These are phyloP conservation scores for Campaea margaritaria DNA, from an alignment of 2,888 invertebrate species.

Conservation along the genomic window DNA sequence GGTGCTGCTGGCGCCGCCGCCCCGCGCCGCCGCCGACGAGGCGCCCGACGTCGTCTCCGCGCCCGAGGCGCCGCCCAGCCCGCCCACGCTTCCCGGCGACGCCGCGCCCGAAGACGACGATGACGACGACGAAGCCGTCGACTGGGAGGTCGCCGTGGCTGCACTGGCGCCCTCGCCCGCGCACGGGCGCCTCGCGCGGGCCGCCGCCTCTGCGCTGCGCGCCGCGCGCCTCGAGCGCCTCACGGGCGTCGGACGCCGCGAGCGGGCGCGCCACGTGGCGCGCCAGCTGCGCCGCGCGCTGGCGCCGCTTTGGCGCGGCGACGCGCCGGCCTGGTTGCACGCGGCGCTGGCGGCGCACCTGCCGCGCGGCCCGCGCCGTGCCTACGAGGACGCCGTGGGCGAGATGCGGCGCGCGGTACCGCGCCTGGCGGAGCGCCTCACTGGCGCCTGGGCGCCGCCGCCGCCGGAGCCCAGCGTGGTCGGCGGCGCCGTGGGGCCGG, in stretches of 20 bases:
- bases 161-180: conserved; percentile 55
- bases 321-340: conserved; percentile 58
- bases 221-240: conserved; percentile 57
- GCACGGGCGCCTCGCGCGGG: conserved; percentile 57
- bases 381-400: conserved; percentile 52
- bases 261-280: conserved; percentile 41
- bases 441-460: conserved; percentile 37
- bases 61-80: conserved; percentile 35
- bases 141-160: conserved; percentile 57
- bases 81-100: conserved; percentile 33
- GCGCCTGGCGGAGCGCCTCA: conserved; percentile 53
- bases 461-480: conserved; percentile 15
- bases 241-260: conserved; percentile 41
- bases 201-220: conserved; percentile 50
- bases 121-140: conserved; percentile 46
- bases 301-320: conserved; percentile 41
- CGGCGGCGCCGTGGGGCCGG: conserved; percentile 42
- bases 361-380: conserved; percentile 50
- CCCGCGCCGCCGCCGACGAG: conserved; percentile 27
- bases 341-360: conserved; percentile 51
- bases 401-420: conserved; percentile 58
- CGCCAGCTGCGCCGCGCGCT: conserved; percentile 37
- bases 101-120: conserved; percentile 31
- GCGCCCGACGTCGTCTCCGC: conserved; percentile 32
- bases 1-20: conserved; percentile 53